A percentile compares a stretch with the other conserved stretches of the same genome.
These are phyloP conservation scores for Harpagifer antarcticus DNA, from an alignment of 2,797 vertebrate species.

Conservation along the genomic window DNA sequence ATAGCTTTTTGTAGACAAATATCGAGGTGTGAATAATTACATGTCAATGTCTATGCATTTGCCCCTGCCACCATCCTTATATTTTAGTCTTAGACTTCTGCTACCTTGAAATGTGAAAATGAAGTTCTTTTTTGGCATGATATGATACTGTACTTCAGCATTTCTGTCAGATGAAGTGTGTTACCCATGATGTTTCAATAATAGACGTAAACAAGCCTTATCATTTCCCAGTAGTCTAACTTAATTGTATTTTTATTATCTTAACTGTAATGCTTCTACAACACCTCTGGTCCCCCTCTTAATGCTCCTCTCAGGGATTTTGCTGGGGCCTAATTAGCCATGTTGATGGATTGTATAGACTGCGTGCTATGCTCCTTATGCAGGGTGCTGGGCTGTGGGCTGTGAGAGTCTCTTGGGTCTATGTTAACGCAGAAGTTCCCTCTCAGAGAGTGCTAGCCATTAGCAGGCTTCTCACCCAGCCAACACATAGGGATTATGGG, in stretches of 20 bases:
- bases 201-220: slow-evolving; percentile 54
- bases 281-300: slow-evolving; percentile 52
- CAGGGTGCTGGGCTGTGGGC: slow-evolving; percentile 62
- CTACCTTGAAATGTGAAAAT: slow-evolving; percentile 18
- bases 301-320: slow-evolving; percentile 73
- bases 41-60: slow-evolving; percentile 13
- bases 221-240: slow-evolving; percentile 47
- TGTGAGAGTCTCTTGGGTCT: slow-evolving; percentile 68
- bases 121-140: slow-evolving; percentile 26
- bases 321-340: slow-evolving; percentile 77
- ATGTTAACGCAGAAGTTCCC: slow-evolving; percentile 70
- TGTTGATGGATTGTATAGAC: slow-evolving; percentile 82
- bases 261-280: slow-evolving; percentile 25
- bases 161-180: slow-evolving; percentile 23
- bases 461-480: slow-evolving; percentile 79
- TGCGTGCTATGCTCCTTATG: slow-evolving; percentile 70
- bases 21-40: slow-evolving; percentile 15
- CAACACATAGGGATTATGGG: slow-evolving; percentile 70
- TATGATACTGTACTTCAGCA: slow-evolving; percentile 3
- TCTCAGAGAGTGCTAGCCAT: slow-evolving; percentile 78
- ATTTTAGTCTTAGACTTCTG: slow-evolving; percentile 37
- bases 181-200: slow-evolving; percentile 38
- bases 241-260: slow-evolving; percentile 64
- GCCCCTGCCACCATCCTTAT: slow-evolving; percentile 6
- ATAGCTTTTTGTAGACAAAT: slow-evolving; percentile 39